Evolutionary conservation across 2,888 invertebrate species (phyloP).

Genomic region (Sepiola atlantica): DNA sequence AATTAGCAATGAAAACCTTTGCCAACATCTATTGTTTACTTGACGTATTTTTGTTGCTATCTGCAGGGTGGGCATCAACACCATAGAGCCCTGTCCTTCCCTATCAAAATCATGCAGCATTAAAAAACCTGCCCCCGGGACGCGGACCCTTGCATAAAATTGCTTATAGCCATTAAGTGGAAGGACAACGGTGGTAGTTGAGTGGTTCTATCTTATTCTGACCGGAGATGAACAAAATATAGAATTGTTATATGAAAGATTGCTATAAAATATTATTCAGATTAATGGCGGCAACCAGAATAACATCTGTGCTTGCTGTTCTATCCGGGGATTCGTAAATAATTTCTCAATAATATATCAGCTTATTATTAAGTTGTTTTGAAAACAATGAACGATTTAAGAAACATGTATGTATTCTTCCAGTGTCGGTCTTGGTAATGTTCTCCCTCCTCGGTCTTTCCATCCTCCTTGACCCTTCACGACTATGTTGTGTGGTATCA

Average conservation of each 20-base stretch:
- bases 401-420: no score
- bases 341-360: no score
- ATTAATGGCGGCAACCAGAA: no score
- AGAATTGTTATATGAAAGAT: neutral
- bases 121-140: neutral
- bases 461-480: no score
- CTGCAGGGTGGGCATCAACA: neutral
- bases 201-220: neutral
- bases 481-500: no score
- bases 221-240: neutral
- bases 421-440: no score
- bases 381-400: no score
- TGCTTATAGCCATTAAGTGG: neutral
- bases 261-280: neutral
- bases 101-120: neutral
- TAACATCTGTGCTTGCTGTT: no score
- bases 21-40: neutral
- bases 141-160: neutral
- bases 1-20: constrained; percentile 32
- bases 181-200: neutral
- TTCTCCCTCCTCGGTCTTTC: no score
- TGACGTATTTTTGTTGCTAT: neutral
- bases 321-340: no score
- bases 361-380: no score
- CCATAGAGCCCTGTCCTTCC: neutral